These are phyloP conservation scores for Eucera pruinosa DNA, from an alignment of 2,888 invertebrate species.

Conservation along the genomic window DNA sequence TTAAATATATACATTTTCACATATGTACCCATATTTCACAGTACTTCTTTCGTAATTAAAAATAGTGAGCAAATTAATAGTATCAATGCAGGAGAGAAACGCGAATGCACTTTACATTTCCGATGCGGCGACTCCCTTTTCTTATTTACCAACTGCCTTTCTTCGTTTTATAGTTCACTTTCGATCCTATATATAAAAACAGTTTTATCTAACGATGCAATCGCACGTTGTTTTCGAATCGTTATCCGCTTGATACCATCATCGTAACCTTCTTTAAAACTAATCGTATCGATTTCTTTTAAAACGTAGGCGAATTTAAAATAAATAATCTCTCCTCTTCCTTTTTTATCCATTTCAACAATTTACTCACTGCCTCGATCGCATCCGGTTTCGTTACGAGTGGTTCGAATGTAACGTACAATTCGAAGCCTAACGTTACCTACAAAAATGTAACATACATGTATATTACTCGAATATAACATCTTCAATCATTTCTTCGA, in stretches of 20 bases:
- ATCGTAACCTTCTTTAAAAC: slow-evolving; percentile 26
- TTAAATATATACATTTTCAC: slow-evolving; percentile 65
- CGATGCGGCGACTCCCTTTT: slow-evolving; percentile 4
- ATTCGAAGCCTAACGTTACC: slow-evolving; percentile 95
- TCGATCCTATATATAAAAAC: slow-evolving; percentile 9
- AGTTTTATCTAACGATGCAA: too few species aligned
- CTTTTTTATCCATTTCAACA: slow-evolving; percentile 97
- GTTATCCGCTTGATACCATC: too few species aligned
- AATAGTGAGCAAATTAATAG: slow-evolving; percentile 60
- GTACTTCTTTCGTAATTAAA: slow-evolving; percentile 59
- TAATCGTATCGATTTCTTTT: slow-evolving; percentile 79
- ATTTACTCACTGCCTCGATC: slow-evolving; percentile 93
- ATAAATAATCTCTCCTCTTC: slow-evolving; percentile 97
- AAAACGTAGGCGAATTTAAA: slow-evolving; percentile 92
- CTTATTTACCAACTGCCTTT: slow-evolving; percentile 3
- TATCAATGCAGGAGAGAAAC: slow-evolving; percentile 34
- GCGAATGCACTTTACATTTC: slow-evolving; percentile 12
- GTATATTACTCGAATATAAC: slow-evolving; percentile 10
- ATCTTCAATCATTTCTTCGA: too few species aligned
- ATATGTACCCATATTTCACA: slow-evolving; percentile 50
- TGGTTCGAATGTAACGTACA: slow-evolving; percentile 97
- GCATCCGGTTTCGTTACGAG: slow-evolving; percentile 94
- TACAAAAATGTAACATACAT: slow-evolving; percentile 82
- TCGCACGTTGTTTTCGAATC: too few species aligned
- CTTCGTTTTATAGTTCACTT: slow-evolving; percentile 15